Conservation (phyloP, 2,113 vertebrate genomes). For the Nothobranchius furzeri region DNA sequence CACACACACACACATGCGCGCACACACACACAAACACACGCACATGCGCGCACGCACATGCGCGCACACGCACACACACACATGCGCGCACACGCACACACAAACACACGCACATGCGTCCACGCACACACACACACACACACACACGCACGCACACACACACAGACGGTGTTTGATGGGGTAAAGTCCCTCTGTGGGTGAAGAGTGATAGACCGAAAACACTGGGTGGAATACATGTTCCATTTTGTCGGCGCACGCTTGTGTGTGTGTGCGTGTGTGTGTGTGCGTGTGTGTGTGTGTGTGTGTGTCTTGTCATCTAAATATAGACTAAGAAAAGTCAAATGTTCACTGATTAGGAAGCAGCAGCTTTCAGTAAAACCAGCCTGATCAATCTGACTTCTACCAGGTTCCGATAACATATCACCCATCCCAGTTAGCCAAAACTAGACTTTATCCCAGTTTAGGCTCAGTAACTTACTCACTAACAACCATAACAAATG, state of each 20-base stretch:
- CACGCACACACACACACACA: neutral
- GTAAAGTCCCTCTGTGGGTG: conserved; percentile 81
- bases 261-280: conserved; percentile 10
- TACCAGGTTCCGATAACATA: no score
- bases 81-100: neutral
- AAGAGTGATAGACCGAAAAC: conserved; percentile 67
- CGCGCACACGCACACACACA: neutral
- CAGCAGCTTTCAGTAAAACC: no score
- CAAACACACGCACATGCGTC: neutral
- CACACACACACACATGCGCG: neutral
- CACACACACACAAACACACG: neutral
- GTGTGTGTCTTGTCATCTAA: conserved; percentile 8
- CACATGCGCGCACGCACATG: no score
- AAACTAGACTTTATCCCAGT: no score
- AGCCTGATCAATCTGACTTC: no score
- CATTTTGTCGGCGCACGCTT: conserved; percentile 20
- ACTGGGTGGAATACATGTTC: conserved; percentile 68
- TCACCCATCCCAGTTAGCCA: no score
- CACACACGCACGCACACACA: neutral
- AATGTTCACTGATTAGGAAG: neutral
- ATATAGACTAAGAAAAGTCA: conserved; percentile 15
- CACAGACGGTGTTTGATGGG: conserved; percentile 24
- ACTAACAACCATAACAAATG: no score
- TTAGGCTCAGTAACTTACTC: no score
- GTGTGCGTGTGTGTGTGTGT: neutral